Percentiles rank a stretch among this genome's conserved stretches.
Evolutionary conservation across 2,797 vertebrate genomes (phyloP).

Genomic region (Tenualosa ilisha): DNA sequence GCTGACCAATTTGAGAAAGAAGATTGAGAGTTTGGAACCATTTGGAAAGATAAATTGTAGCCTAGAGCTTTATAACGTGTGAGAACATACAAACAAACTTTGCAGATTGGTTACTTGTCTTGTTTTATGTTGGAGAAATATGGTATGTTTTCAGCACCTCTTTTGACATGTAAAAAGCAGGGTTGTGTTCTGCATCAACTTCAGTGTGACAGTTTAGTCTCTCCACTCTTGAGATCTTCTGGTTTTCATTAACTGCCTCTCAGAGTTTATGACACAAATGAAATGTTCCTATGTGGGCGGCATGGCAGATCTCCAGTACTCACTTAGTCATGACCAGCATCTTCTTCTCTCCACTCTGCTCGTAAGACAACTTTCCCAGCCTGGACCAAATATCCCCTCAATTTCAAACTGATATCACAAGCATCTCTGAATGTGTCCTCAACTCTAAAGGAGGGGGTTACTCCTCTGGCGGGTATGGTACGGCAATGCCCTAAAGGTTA

Average conservation of each 20-base stretch:
- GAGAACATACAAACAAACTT: constrained; percentile 10
- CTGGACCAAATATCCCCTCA: background rate
- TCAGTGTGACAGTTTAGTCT: background rate
- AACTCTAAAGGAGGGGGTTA: background rate
- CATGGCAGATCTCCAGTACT: background rate
- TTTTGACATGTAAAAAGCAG: background rate
- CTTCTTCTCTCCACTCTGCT: background rate
- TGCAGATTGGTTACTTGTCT: constrained; percentile 3
- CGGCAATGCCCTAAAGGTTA: constrained; percentile 5
- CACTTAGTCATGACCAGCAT: background rate
- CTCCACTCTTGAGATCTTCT: background rate
- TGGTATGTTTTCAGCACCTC: constrained; percentile 1
- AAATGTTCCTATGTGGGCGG: constrained; percentile 26
- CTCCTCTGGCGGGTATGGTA: background rate
- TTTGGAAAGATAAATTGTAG: background rate
- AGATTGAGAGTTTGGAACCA: too few relatives aligned
- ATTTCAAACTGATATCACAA: constrained; percentile 7
- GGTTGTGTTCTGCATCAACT: background rate
- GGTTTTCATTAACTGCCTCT: background rate
- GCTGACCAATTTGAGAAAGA: background rate
- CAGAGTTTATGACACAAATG: constrained; percentile 13
- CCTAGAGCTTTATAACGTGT: background rate
- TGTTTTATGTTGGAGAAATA: constrained; percentile 13
- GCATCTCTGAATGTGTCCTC: constrained; percentile 9
- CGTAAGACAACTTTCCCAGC: background rate